Evolutionary conservation across 2,797 vertebrate genomes (phyloP).

Genomic region (Rhynchonycteris naso): DNA sequence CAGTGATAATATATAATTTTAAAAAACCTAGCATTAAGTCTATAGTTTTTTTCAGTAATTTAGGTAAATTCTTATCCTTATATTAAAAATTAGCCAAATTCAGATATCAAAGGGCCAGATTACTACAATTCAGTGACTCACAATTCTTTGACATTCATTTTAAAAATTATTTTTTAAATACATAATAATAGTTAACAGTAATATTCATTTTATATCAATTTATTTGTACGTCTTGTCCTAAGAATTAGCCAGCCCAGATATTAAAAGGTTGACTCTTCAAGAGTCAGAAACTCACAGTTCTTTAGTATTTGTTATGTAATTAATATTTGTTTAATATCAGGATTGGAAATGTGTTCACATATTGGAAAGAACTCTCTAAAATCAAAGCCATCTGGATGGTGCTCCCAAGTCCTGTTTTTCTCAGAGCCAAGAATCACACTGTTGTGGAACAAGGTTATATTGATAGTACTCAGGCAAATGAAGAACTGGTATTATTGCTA

Average conservation of each 20-base stretch:
- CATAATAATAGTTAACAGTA: background rate
- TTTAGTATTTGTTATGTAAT: background rate
- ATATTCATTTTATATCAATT: background rate
- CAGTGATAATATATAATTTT: background rate
- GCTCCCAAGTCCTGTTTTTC: background rate
- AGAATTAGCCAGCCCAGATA: background rate
- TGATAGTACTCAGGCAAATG: background rate
- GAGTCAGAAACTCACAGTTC: background rate
- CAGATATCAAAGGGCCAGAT: background rate
- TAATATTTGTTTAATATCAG: background rate
- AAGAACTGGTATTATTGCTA: background rate
- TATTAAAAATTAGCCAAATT: background rate
- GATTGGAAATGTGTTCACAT: background rate
- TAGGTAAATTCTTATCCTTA: background rate
- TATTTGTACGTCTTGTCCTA: background rate
- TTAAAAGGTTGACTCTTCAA: background rate
- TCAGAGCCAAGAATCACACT: background rate
- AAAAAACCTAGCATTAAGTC: background rate
- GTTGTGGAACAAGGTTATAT: background rate
- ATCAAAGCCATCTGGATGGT: background rate
- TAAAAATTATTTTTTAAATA: conserved; percentile 10
- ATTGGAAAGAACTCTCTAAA: background rate
- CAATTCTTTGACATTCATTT: background rate
- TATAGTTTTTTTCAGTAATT: background rate
- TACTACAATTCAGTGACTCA: background rate